A percentile compares a stretch with the other conserved stretches of the same genome.
Evolutionary conservation across 2,797 vertebrate species (phyloP).

Genomic region (Arrhamphus sclerolepis): DNA sequence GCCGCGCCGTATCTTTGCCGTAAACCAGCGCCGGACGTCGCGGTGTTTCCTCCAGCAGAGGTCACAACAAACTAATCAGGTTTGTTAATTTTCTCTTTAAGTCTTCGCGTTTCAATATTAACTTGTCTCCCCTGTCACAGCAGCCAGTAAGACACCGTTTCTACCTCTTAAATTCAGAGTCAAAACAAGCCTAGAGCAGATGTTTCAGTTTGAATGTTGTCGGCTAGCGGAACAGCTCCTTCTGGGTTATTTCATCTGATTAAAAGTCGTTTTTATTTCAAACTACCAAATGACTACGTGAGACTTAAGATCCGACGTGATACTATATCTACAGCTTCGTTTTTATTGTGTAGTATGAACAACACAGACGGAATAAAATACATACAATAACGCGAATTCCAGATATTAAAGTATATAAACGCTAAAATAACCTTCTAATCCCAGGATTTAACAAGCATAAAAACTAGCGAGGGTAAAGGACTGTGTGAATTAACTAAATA

Average conservation of each 20-base stretch:
- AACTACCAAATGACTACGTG: too few species aligned
- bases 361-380: too few species aligned
- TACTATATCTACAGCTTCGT: too few species aligned
- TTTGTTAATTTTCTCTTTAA: slow-evolving; percentile 14
- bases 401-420: too few species aligned
- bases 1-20: slow-evolving; percentile 40
- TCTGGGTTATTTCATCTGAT: background rate
- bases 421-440: too few species aligned
- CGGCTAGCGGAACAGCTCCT: slow-evolving; percentile 8
- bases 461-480: too few species aligned
- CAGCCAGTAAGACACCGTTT: accelerated
- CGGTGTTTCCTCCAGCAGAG: slow-evolving; percentile 45
- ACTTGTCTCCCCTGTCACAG: accelerated
- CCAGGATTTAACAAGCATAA: too few species aligned
- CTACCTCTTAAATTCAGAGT: background rate
- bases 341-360: too few species aligned
- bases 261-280: background rate
- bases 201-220: background rate
- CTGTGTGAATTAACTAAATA: too few species aligned
- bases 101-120: accelerated
- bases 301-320: too few species aligned
- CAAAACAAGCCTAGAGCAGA: background rate
- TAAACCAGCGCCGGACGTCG: slow-evolving; percentile 44
- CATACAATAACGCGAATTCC: too few species aligned
- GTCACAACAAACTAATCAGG: slow-evolving; percentile 72